Evolutionary conservation across 2,888 invertebrate species (phyloP).

Genomic region (Pristionchus japonicus): DNA sequence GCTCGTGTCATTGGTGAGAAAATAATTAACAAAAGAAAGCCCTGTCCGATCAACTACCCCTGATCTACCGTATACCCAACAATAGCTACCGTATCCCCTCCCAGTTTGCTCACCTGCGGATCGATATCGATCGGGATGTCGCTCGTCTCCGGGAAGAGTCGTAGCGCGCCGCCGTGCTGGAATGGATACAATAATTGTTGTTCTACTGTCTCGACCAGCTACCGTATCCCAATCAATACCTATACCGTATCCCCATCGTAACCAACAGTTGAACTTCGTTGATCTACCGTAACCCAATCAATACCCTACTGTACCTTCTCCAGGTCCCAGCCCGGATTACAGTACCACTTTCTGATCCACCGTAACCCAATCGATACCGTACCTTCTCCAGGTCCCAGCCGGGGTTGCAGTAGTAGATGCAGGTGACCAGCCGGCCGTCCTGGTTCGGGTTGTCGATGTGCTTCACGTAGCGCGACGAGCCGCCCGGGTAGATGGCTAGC

Average conservation of each 20-base stretch:
- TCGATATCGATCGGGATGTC: conserved; percentile 88
- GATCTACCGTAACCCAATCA: neutral
- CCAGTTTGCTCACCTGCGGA: conserved; percentile 80
- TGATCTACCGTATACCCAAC: neutral
- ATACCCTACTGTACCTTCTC: conserved; percentile 47
- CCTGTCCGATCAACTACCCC: no score
- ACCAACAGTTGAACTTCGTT: neutral
- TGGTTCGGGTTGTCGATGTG: conserved; percentile 97
- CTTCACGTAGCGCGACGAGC: conserved; percentile 93
- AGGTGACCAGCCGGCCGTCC: conserved; percentile 96
- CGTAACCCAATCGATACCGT: neutral
- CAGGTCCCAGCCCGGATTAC: conserved; percentile 88
- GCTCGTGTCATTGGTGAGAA: no score
- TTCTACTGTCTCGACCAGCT: neutral
- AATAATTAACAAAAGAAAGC: no score
- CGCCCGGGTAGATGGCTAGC: conserved; percentile 97
- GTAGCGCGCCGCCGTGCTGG: conserved; percentile 85
- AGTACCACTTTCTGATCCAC: conserved; percentile 82
- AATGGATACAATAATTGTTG: conserved; percentile 23
- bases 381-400: conserved; percentile 82
- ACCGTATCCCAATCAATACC: neutral
- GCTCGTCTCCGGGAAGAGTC: conserved; percentile 91
- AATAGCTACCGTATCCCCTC: neutral
- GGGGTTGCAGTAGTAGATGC: conserved; percentile 96
- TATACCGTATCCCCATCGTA: neutral